These are phyloP conservation scores for Galleria mellonella DNA, from an alignment of 1,140 invertebrate species.

Conservation along the genomic window DNA sequence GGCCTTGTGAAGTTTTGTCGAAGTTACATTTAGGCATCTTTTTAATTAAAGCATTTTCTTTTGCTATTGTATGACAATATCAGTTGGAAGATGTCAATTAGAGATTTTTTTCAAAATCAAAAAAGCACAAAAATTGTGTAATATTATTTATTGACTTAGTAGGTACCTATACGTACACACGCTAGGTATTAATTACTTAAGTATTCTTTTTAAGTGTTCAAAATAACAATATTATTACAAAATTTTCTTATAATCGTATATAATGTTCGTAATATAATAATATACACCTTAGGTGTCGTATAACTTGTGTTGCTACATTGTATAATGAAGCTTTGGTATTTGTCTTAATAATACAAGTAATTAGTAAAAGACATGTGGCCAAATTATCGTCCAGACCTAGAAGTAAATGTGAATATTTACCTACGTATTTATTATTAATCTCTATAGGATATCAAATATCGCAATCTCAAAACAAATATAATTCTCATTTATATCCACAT, in stretches of 20 bases:
- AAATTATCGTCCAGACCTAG: conserved; percentile 64
- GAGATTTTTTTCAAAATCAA: conserved; percentile 9
- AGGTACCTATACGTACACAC: conserved; percentile 2
- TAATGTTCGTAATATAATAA: neutral
- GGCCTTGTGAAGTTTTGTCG: no score
- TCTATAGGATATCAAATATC: neutral
- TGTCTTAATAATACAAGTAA: conserved; percentile 30
- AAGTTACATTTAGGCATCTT: no score
- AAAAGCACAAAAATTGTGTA: no score
- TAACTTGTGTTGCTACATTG: neutral
- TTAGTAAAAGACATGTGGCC: conserved; percentile 60
- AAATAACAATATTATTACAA: neutral
- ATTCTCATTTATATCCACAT: neutral
- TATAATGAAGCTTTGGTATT: conserved; percentile 6
- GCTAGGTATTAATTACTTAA: neutral
- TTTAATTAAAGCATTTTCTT: no score
- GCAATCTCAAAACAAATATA: neutral
- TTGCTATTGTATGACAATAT: neutral
- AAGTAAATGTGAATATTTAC: conserved; percentile 12
- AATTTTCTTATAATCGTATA: neutral
- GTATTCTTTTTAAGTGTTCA: no score
- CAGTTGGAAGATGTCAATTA: conserved; percentile 20
- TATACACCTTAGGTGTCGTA: neutral
- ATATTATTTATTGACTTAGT: no score
- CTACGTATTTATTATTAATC: neutral